Percentiles rank a stretch among this genome's conserved stretches.
Conservation (phyloP, 2,888 invertebrate genomes). For the Hylaea fasciaria region DNA sequence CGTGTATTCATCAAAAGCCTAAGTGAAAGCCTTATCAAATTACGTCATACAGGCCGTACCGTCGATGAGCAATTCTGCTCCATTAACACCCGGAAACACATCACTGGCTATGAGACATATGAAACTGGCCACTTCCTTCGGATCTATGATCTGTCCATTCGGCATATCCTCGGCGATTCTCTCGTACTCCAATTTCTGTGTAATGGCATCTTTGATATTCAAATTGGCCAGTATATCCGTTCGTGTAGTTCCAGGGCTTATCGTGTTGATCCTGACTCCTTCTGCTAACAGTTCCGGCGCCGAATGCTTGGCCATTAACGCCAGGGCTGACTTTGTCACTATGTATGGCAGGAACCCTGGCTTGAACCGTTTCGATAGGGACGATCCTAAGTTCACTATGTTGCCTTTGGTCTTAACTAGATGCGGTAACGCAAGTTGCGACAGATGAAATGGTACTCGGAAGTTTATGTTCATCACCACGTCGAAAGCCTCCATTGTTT, state of each 20-base stretch:
- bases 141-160: constrained; percentile 52
- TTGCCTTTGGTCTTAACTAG: constrained; percentile 61
- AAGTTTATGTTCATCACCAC: constrained; percentile 60
- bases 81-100: constrained; percentile 59
- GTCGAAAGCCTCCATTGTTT: constrained; percentile 55
- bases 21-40: constrained; percentile 17
- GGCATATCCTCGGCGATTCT: constrained; percentile 46
- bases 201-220: constrained; percentile 39
- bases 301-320: constrained; percentile 55
- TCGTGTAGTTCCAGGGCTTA: constrained; percentile 58
- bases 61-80: constrained; percentile 58
- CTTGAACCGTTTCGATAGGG: constrained; percentile 50
- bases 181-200: constrained; percentile 42
- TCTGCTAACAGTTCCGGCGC: constrained; percentile 54
- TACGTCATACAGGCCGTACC: constrained; percentile 50
- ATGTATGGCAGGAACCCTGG: constrained; percentile 56
- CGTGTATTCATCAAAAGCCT: not conserved
- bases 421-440: constrained; percentile 57
- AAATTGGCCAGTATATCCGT: constrained; percentile 55
- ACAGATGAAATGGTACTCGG: constrained; percentile 57
- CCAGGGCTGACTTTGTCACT: constrained; percentile 56
- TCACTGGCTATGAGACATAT: constrained; percentile 60
- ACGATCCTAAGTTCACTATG: constrained; percentile 58
- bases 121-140: constrained; percentile 56
- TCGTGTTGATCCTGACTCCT: constrained; percentile 60